Conservation (phyloP, 2,888 invertebrate species). For the Eledona agricola region DNA sequence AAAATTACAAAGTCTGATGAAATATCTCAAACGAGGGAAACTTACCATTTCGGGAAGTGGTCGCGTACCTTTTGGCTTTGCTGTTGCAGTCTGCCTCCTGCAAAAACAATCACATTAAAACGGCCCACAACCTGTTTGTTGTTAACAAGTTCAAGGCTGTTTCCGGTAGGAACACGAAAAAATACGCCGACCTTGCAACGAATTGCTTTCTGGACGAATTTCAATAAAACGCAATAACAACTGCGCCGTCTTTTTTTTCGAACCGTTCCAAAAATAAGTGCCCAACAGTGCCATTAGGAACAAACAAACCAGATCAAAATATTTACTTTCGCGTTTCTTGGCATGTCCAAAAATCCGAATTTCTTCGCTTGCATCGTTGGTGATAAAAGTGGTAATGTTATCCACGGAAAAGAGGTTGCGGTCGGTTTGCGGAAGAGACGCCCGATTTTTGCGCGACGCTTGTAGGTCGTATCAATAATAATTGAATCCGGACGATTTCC, state of each 20-base stretch:
- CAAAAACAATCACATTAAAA: slow-evolving; percentile 25
- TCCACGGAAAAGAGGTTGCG: too few relatives aligned
- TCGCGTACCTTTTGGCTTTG: slow-evolving; percentile 32
- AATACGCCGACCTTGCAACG: slow-evolving; percentile 17
- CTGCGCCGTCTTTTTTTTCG: slow-evolving; percentile 35
- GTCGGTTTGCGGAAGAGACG: too few relatives aligned
- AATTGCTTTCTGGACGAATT: slow-evolving; percentile 6
- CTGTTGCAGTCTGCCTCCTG: slow-evolving; percentile 46
- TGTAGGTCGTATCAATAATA: too few relatives aligned
- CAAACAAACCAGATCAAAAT: slow-evolving; percentile 27
- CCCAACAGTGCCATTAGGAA: slow-evolving; percentile 20
- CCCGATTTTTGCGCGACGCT: too few relatives aligned
- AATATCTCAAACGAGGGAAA: too few relatives aligned
- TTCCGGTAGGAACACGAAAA: slow-evolving; percentile 13
- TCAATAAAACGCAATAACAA: slow-evolving; percentile 31
- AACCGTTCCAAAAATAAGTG: slow-evolving; percentile 37
- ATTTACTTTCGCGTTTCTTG: slow-evolving; percentile 17
- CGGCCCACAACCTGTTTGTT: slow-evolving; percentile 4
- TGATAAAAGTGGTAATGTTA: too few relatives aligned
- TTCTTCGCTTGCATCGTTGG: too few relatives aligned
- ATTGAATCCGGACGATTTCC: too few relatives aligned
- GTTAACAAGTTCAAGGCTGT: slow-evolving; percentile 29
- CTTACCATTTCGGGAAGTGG: slow-evolving; percentile 38
- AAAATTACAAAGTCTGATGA: slow-evolving; percentile 7
- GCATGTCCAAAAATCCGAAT: slow-evolving; percentile 6